These are phyloP conservation scores for Stenoptilia bipunctidactyla DNA, from an alignment of 2,888 invertebrate species.

Conservation along the genomic window DNA sequence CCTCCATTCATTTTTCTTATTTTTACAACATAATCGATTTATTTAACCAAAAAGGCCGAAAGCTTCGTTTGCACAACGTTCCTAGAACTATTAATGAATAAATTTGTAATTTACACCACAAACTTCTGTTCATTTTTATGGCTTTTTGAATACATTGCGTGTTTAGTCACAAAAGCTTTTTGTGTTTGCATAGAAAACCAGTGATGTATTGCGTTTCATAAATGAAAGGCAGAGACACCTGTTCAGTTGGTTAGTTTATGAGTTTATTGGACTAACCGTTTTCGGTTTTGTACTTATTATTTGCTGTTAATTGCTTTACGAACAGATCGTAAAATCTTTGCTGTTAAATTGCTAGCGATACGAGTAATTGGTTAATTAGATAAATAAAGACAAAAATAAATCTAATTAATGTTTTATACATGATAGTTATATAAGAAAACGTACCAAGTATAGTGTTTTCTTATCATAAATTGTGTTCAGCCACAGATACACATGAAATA, in stretches of 20 bases:
- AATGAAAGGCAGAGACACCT: constrained; percentile 33
- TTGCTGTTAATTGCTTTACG: constrained; percentile 56
- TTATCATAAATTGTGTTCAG: too few relatives aligned
- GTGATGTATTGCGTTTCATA: constrained; percentile 14
- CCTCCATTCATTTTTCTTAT: constrained; percentile 18
- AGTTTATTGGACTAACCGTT: constrained; percentile 62
- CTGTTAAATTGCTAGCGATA: too few relatives aligned
- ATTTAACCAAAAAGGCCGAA: constrained; percentile 45
- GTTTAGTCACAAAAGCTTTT: background rate
- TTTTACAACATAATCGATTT: constrained; percentile 44
- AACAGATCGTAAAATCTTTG: constrained; percentile 37
- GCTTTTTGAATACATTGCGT: background rate
- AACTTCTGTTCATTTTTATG: constrained; percentile 44
- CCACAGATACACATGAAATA: too few relatives aligned
- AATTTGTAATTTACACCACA: constrained; percentile 64
- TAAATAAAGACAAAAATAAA: too few relatives aligned
- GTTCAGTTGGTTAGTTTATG: constrained; percentile 50
- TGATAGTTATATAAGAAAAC: too few relatives aligned
- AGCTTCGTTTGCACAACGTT: constrained; percentile 43
- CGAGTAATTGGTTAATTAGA: too few relatives aligned
- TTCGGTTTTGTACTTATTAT: constrained; percentile 21
- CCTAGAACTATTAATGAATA: constrained; percentile 50
- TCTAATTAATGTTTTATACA: too few relatives aligned
- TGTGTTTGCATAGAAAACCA: constrained; percentile 1
- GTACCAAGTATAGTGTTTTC: too few relatives aligned